phyloP scores from a whole-genome alignment of 1,140 invertebrate genomes.

The Meteorus sp. region DNA sequence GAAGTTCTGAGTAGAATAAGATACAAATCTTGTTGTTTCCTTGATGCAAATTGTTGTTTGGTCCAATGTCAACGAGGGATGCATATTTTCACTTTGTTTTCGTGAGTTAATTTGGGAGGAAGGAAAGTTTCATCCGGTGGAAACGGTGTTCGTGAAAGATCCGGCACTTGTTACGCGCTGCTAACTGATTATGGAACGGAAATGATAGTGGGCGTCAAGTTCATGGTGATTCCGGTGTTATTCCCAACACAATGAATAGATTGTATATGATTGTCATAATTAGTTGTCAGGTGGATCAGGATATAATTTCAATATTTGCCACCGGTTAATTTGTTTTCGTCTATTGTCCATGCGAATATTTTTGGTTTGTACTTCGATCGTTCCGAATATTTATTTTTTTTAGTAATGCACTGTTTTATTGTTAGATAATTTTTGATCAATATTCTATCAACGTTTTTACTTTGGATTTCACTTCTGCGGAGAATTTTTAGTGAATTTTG shows the following conservation, averaged over 20 bases:
- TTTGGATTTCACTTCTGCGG: no score
- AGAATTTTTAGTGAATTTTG: no score
- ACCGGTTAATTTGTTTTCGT: neutral
- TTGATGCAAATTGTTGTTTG: constrained; percentile 39
- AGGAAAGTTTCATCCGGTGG: constrained; percentile 44
- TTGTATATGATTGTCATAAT: no score
- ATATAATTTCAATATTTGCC: no score
- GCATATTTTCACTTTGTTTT: constrained; percentile 45
- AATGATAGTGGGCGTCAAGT: constrained; percentile 33
- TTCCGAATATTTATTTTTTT: no score
- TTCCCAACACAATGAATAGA: constrained; percentile 22
- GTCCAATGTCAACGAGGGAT: constrained; percentile 44
- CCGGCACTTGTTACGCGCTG: constrained; percentile 42
- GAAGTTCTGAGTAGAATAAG: constrained; percentile 26
- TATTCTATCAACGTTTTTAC: no score
- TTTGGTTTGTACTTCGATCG: no score
- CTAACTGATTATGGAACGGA: constrained; percentile 41
- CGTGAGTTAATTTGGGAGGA: constrained; percentile 23
- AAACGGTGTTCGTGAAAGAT: constrained; percentile 42
- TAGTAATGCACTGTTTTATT: no score
- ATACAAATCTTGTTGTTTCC: constrained; percentile 44
- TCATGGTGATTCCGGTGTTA: constrained; percentile 24
- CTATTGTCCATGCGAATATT: no score
- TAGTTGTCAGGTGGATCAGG: no score
- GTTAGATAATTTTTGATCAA: no score